Percentiles rank a stretch among this genome's conserved stretches.
Conservation (phyloP, 2,888 invertebrate genomes). For the Drosophila limbata region DNA sequence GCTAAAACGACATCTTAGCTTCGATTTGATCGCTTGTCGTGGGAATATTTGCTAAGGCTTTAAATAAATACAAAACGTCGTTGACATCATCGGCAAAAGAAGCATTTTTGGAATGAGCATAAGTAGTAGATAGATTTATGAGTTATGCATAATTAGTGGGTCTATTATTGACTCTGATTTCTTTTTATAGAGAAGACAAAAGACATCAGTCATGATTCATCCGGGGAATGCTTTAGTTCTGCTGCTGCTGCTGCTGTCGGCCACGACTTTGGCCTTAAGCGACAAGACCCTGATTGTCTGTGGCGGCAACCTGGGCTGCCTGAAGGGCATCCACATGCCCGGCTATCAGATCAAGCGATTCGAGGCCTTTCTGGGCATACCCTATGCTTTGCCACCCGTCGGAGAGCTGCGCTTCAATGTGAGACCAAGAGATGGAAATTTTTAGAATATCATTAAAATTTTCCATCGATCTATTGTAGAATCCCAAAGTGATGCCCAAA, state of each 20-base stretch:
- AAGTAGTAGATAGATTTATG: slow-evolving; percentile 43
- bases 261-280: slow-evolving; percentile 9
- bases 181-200: slow-evolving; percentile 26
- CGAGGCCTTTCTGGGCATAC: slow-evolving; percentile 84
- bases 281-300: slow-evolving; percentile 67
- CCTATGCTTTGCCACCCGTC: slow-evolving; percentile 84
- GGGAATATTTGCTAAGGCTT: slow-evolving; percentile 15
- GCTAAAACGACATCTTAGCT: not conserved
- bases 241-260: not conserved
- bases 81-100: slow-evolving; percentile 37
- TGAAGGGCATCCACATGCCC: slow-evolving; percentile 75
- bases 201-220: slow-evolving; percentile 49
- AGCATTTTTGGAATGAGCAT: slow-evolving; percentile 33
- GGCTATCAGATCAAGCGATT: slow-evolving; percentile 78
- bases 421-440: slow-evolving; percentile 41
- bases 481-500: slow-evolving; percentile 76
- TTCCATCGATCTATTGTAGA: slow-evolving; percentile 60
- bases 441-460: not conserved
- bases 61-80: slow-evolving; percentile 7
- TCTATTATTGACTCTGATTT: slow-evolving; percentile 42
- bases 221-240: slow-evolving; percentile 22
- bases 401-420: slow-evolving; percentile 83
- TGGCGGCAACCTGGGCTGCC: slow-evolving; percentile 70
- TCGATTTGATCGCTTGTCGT: slow-evolving; percentile 11
- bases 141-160: slow-evolving; percentile 68